Evolutionary conservation across 2,888 invertebrate species (phyloP), one percentile per base, ranked within the genome.

Genomic region (Alentia gelatinosa): DNA sequence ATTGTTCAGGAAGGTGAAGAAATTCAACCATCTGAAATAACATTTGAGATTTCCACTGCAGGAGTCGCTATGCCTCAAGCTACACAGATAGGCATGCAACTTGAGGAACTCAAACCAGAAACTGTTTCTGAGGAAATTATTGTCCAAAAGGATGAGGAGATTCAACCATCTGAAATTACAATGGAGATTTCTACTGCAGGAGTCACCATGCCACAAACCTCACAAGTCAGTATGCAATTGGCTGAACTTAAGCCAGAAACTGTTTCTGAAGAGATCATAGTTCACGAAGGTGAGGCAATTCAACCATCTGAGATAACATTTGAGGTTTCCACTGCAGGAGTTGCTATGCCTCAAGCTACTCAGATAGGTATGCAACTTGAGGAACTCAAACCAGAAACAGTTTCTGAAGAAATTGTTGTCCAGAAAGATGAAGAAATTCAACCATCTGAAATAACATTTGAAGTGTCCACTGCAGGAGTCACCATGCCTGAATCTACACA

Each of bases 1-100:
- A 56, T 50, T 19, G 23, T 91, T 9, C 75, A 63, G 35, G 15
- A 79, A 19, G 91, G 83, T 23, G 92, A 92, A 42, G 89, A 84
- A 30, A 74, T 56, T 26, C 37, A 91, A 79, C 89, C 92, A 40
- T 50, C 83, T 33, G 89, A 91, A 37, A 84, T 90, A 9, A 35
- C 37, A 9, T 39, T 79, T 26, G 42, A 83, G 0, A 47, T 79
- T 19, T 40, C 89, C 19, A 89, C 86, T 79, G 86, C 89, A 56
- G 89, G 35, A 12, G 56, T 83, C 35, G 42, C n/a, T 23, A 63
- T 56, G 75, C 37, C 42, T 39, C 90, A 92, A 74, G 84, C 89
- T 26, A 26, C 86, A 3, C 86, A 86, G 50, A 47, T 47, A 19
- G 33, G 50, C 1, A 19, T 50, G 15, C 86, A 86, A n/a, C 42